Base-by-base conservation (phyloP, 2,888 invertebrate genomes). In the Oasisia sp. region DNA sequence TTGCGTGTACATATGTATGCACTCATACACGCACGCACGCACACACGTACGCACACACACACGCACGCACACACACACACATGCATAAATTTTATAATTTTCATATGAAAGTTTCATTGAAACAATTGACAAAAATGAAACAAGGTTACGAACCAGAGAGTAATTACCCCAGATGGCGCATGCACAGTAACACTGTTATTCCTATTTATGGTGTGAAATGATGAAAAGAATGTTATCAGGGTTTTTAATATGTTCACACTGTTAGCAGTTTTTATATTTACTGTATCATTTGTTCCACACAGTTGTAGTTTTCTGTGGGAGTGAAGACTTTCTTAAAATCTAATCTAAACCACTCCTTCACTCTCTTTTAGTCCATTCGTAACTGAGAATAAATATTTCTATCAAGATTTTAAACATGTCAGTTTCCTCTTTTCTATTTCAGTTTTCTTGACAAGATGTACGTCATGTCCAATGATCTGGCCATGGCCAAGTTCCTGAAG, bases 391-490 rank as follows among this genome's bases (percentile, higher is more conserved):
- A 1, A 50, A 7, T 50, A 50, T 12, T 50, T 50, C 50, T 1
- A 50, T 50, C 7, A 50, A 50, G 2, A 50, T 50, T 50, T 50
- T 50, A 2, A 38, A 38, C 38, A 38, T 38, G 38, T 38, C 38
- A 38, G 4, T 38, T 38, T 38, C 38, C 38, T 38, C 2, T 38
- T 38, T 90, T 90, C 44, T 90, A 32, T 90, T 90, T 89, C 93
- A 96, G 96, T 92, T 96, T 96, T 93, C 94, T 96, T 93, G 96
- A 96, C 94, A 96, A 96, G 94, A 94, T 96, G 90, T 96, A 96
- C 94, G 94, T 95, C 50, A 92, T 96, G 93, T 96, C 96, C 32
- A 95, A 95, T 94, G 94, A 94, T 32, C 95, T 96, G 93, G 95
- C 95, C 0, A 94, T 96, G 94, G 95, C 94, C 50, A 95, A 95